Conservation (phyloP, 92 coral and sea anemone species). For the Phenganax marumi region DNA sequence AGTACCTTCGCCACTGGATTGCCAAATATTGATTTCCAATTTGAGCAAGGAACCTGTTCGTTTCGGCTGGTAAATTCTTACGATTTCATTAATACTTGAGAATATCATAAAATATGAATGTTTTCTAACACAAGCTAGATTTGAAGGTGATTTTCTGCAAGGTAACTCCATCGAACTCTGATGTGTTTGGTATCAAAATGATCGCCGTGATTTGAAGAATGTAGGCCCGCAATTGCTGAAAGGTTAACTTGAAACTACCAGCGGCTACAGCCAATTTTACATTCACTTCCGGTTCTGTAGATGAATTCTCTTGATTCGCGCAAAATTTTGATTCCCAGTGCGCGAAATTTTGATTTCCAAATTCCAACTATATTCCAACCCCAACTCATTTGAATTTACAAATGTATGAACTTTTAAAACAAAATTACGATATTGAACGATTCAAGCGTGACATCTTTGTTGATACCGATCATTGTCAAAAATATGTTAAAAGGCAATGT, state of each 20-base stretch:
- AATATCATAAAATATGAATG: background rate
- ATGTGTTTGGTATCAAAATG: conserved; percentile 18
- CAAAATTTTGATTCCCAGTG: background rate
- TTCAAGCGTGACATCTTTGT: background rate
- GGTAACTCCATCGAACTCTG: background rate
- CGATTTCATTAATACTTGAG: background rate
- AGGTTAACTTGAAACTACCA: background rate
- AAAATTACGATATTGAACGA: background rate
- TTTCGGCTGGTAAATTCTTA: background rate
- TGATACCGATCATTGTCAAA: background rate
- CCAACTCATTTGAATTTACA: conserved; percentile 4
- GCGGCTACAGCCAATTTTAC: background rate
- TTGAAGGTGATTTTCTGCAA: background rate
- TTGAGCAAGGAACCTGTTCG: background rate
- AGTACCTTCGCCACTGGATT: background rate
- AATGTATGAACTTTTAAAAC: background rate
- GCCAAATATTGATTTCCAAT: background rate
- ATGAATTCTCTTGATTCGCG: background rate
- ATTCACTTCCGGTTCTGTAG: conserved; percentile 10
- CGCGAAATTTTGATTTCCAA: background rate
- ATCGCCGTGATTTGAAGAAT: conserved; percentile 11
- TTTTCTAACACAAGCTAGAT: background rate
- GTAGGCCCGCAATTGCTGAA: background rate
- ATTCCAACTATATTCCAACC: no score
- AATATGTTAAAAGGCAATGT: conserved; percentile 6